Evolutionary conservation across 2,888 invertebrate genomes (phyloP), one percentile per base, ranked within the genome.

Genomic region (Nomada hirtipes): DNA sequence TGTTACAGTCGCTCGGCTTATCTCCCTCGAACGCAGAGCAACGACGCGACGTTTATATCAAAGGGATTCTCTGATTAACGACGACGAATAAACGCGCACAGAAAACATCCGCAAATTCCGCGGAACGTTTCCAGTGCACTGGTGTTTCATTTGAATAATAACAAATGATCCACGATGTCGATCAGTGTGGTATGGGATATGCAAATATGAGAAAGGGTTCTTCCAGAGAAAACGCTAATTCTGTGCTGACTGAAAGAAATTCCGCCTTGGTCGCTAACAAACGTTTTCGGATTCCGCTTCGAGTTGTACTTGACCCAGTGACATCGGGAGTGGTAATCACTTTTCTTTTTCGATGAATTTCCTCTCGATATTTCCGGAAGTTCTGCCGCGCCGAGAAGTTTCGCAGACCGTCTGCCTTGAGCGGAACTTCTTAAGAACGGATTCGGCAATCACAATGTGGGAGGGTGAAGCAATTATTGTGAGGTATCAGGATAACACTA

Each of bases 281-380:
- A 71, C 65, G 78, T 65, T 78, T 78, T 67, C 65, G 42, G 26
- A 71, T 78, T 67, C 67, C 67, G 36, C 60, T 67, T 79, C 65
- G 60, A 70, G 78, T 79, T 71, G 78, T 71, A 79, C 79, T 79
- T 79, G 79, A 79, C 79, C 79, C 20, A 79, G 60, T 79, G 71
- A 50, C 68, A 52, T 63, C 47, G 53, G 55, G 50, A 59, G 70
- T 42, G 75, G 76, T 78, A 78, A 79, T 79, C 71, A 71, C 78
- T 79, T 78, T 79, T 78, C 79, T 61, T 78, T 71, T 78, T 59
- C 71, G 23, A 55, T 55, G 72, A 78, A 78, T 79, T 78, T 67
- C 65, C 23, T 55, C 29, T 59, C 71, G 70, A 79, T 79, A 77
- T 77, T 78, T 65, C 26, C 29, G 57, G 70, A 64, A 65, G 29